phyloP scores from a whole-genome alignment of 2,113 vertebrate species.

The Crotalus tigris region DNA sequence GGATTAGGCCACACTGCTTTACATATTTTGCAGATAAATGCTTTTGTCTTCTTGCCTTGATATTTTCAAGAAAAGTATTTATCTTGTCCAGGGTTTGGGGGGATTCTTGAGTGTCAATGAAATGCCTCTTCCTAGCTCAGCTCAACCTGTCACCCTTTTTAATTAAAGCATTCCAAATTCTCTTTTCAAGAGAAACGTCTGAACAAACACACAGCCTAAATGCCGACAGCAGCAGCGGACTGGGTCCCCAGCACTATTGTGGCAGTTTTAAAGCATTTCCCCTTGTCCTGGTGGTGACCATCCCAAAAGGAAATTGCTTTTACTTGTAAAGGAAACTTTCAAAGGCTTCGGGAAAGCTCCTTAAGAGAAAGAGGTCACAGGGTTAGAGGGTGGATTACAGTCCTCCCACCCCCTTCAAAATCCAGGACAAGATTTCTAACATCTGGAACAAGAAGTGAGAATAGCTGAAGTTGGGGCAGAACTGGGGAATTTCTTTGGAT shows the following conservation, averaged over 20 bases:
- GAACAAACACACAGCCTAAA: slow-evolving; percentile 59
- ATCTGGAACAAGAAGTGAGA: slow-evolving; percentile 21
- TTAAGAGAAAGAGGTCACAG: slow-evolving; percentile 66
- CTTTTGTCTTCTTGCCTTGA: not conserved
- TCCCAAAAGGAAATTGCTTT: slow-evolving; percentile 70
- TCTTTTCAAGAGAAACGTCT: slow-evolving; percentile 45
- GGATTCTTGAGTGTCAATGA: not conserved
- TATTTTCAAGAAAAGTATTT: not conserved
- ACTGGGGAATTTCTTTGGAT: not conserved
- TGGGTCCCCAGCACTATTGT: slow-evolving; percentile 30
- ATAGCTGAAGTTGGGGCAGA: not conserved
- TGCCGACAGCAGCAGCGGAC: slow-evolving; percentile 15
- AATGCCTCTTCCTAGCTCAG: not conserved
- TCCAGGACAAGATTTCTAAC: slow-evolving; percentile 16
- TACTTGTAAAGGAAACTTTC: slow-evolving; percentile 64
- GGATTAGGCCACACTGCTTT: not conserved
- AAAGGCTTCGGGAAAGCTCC: slow-evolving; percentile 63
- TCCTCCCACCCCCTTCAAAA: slow-evolving; percentile 39
- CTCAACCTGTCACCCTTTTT: slow-evolving; percentile 38
- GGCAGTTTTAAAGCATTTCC: slow-evolving; percentile 37
- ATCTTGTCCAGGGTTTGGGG: not conserved
- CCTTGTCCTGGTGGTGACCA: slow-evolving; percentile 57
- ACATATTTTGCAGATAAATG: not conserved
- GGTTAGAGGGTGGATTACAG: slow-evolving; percentile 67
- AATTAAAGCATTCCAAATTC: slow-evolving; percentile 49